Conservation (phyloP, 2,888 invertebrate genomes). For the Trichacis sp. region DNA sequence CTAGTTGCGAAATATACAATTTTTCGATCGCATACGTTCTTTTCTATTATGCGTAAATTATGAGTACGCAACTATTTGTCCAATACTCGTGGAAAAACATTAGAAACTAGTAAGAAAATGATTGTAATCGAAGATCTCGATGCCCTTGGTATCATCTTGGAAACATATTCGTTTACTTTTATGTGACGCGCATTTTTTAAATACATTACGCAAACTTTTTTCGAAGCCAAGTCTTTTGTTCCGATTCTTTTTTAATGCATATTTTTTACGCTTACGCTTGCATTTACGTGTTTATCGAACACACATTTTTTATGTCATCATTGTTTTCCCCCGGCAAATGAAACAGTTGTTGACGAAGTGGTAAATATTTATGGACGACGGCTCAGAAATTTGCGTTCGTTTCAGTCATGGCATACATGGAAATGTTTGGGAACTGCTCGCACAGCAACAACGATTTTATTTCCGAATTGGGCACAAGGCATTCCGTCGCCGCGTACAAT, state of each 20-base stretch:
- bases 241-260: no score
- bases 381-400: conserved; percentile 38
- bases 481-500: conserved; percentile 87
- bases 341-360: neutral
- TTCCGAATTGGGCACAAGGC: conserved; percentile 80
- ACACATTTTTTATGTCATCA: conserved; percentile 4
- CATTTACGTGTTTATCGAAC: no score
- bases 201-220: conserved; percentile 19
- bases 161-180: no score
- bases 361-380: neutral
- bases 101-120: no score
- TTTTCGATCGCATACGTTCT: no score
- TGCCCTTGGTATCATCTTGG: no score
- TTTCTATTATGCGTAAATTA: no score
- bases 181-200: conserved; percentile 12
- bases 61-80: no score
- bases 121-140: no score
- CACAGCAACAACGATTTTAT: conserved; percentile 80
- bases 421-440: conserved; percentile 92
- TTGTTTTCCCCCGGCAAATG: conserved; percentile 20
- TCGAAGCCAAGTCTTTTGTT: no score
- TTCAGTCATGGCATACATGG: conserved; percentile 96
- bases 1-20: no score
- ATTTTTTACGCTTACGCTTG: conserved; percentile 10
- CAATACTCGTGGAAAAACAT: no score